Percentiles rank a stretch among this genome's conserved stretches.
Conservation (phyloP, 2,888 invertebrate genomes). For the Tanytarsus gracilentus region DNA sequence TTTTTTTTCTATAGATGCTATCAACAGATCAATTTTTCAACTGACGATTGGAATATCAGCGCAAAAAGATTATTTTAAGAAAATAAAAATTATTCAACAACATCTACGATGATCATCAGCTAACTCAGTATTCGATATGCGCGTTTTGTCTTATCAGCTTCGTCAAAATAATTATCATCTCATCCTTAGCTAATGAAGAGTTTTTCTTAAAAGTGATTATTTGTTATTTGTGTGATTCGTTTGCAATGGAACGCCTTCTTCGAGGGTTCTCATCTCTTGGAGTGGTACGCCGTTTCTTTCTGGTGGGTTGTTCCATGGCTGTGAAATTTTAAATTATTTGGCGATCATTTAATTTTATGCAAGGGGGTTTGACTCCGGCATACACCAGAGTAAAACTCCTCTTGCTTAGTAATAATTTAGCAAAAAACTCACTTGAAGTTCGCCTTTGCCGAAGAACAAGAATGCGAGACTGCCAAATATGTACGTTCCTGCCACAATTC, state of each 20-base stretch:
- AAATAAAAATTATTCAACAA: too few relatives aligned
- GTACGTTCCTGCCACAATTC: conserved; percentile 66
- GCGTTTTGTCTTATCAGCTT: too few relatives aligned
- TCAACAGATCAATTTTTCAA: background rate
- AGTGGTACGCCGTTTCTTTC: background rate
- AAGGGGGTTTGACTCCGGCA: too few relatives aligned
- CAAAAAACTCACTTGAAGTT: conserved; percentile 47
- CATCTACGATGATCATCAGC: too few relatives aligned
- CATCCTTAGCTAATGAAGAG: background rate
- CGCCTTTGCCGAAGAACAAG: conserved; percentile 56
- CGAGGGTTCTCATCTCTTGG: conserved; percentile 31
- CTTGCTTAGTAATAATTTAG: too few relatives aligned
- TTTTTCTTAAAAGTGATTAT: background rate
- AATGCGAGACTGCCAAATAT: conserved; percentile 55
- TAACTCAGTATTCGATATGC: too few relatives aligned
- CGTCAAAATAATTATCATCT: too few relatives aligned
- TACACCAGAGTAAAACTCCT: too few relatives aligned
- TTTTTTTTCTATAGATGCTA: background rate
- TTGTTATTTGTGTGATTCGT: conserved; percentile 31
- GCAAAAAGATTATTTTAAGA: too few relatives aligned
- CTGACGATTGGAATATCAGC: too few relatives aligned
- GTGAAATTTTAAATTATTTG: too few relatives aligned
- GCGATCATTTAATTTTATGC: too few relatives aligned
- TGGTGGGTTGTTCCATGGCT: conserved; percentile 43
- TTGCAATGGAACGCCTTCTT: conserved; percentile 43